Base-by-base conservation (phyloP, 2,797 vertebrate genomes). In the Emydoidea blandingii region DNA sequence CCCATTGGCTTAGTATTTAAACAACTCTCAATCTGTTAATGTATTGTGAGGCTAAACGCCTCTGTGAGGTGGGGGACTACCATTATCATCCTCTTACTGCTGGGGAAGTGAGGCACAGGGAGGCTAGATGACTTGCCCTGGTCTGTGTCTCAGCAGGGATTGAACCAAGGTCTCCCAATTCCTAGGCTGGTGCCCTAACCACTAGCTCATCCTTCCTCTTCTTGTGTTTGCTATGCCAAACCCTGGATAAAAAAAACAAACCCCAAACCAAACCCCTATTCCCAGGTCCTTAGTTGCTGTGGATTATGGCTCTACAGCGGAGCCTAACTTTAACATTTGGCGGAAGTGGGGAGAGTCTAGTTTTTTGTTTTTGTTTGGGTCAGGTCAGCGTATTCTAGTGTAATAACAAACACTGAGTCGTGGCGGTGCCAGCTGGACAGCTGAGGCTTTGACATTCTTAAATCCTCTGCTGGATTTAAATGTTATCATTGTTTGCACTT, bases 261-360 rank as follows among this genome's bases (percentile, higher is more conserved):
- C 80, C 21, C 34, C 34, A 59, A 34, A 59, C 16, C 52, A 79
- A 49, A 52, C 19, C 41, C 49, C 62, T 59, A 37, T 53, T 83
- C 68, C 90, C 79, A 49, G 31, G 49, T 72, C 87, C 52, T 87
- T 47, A 53, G 12, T 49, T 27, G 53, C 23, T 62, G 53, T 85
- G 50, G 72, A 88, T 87, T 84, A 68, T 11, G 25, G 68, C 19
- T 41, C 16, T 83, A 79, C n/a, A 68, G 44, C 25, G 53, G 72
- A 83, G 76, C 12, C 11, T 79, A 19, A 31, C 78, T 84, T 83
- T 72, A 87, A 88, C 49, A 81, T 90, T 74, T 92, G 87, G 90
- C 31, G 65, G 44, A 44, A 44, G 23, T 41, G 72, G 12, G 37
- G 56, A 68, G 3, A 0, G 57, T 83, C 91, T 87, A 44, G 44